Percentiles rank a stretch among this genome's conserved stretches.
These are phyloP conservation scores for Isaurus tuberculatus DNA, from an alignment of 92 coral and sea anemone genomes.

Conservation along the genomic window DNA sequence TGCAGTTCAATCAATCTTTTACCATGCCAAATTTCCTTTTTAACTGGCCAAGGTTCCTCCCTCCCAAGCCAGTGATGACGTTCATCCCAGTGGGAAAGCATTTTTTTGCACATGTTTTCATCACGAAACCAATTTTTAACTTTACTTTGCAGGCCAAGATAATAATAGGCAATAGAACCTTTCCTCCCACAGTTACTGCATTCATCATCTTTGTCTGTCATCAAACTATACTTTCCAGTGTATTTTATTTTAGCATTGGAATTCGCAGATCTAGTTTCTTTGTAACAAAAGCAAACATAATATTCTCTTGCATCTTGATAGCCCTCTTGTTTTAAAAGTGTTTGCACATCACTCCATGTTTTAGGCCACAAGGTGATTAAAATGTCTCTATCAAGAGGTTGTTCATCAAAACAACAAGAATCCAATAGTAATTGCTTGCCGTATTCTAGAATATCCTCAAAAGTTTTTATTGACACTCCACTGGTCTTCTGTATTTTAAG, in stretches of 20 bases:
- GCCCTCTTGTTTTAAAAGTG: constrained; percentile 72
- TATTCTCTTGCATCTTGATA: constrained; percentile 66
- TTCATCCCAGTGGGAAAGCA: constrained; percentile 72
- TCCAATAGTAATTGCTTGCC: constrained; percentile 56
- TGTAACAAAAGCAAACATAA: constrained; percentile 65
- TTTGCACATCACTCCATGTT: constrained; percentile 73
- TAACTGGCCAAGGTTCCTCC: constrained; percentile 38
- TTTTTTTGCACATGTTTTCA: constrained; percentile 55
- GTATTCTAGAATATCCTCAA: constrained; percentile 77
- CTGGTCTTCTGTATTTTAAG: constrained; percentile 63
- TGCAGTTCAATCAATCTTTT: constrained; percentile 65
- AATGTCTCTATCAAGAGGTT: constrained; percentile 49
- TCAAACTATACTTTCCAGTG: constrained; percentile 61
- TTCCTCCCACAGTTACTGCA: constrained; percentile 65
- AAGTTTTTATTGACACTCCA: constrained; percentile 75
- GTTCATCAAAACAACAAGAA: constrained; percentile 40
- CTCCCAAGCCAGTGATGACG: constrained; percentile 64
- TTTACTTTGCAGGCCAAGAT: constrained; percentile 70
- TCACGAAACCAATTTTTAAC: constrained; percentile 72
- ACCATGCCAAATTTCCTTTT: constrained; percentile 70
- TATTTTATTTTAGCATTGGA: constrained; percentile 50
- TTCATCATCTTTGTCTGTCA: constrained; percentile 53
- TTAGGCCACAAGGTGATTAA: constrained; percentile 74
- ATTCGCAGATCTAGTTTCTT: constrained; percentile 48
- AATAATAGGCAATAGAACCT: constrained; percentile 68